Evolutionary conservation across 2,113 vertebrate species (phyloP).

Genomic region (Picathartes gymnocephalus): DNA sequence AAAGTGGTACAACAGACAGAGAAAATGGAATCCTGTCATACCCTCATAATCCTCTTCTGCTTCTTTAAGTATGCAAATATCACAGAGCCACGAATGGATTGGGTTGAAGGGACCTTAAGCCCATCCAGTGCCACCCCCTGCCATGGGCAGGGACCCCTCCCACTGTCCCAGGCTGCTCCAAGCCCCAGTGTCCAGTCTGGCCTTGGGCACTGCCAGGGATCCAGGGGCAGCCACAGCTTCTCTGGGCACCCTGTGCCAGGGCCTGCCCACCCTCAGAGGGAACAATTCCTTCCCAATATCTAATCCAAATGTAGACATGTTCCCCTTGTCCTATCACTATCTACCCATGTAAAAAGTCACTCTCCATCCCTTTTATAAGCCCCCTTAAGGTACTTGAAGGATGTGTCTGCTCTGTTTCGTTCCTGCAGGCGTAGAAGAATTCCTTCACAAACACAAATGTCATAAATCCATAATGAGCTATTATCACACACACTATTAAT

Average conservation of each 20-base stretch:
- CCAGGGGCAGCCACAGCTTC: not conserved
- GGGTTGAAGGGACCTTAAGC: not conserved
- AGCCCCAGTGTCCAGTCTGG: not conserved
- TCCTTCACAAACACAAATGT: not conserved
- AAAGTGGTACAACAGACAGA: not conserved
- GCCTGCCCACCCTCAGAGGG: accelerated
- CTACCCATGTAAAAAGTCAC: not conserved
- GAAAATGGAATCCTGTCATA: not conserved
- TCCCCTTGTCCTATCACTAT: not conserved
- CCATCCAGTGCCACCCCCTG: not conserved
- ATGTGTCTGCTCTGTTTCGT: not conserved
- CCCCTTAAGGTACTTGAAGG: not conserved
- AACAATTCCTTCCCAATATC: not conserved
- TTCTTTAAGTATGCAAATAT: not conserved
- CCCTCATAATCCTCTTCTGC: not conserved
- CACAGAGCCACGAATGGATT: not conserved
- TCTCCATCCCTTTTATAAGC: not conserved
- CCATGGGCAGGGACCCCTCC: not conserved
- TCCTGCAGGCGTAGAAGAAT: not conserved
- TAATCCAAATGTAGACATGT: not conserved
- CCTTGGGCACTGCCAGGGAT: not conserved
- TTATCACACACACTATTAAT: not conserved
- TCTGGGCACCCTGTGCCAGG: not conserved
- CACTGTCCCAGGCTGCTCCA: not conserved
- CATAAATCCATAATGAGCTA: not conserved